These are phyloP conservation scores for Patella vulgata DNA, from an alignment of 1,140 invertebrate species.

Conservation along the genomic window DNA sequence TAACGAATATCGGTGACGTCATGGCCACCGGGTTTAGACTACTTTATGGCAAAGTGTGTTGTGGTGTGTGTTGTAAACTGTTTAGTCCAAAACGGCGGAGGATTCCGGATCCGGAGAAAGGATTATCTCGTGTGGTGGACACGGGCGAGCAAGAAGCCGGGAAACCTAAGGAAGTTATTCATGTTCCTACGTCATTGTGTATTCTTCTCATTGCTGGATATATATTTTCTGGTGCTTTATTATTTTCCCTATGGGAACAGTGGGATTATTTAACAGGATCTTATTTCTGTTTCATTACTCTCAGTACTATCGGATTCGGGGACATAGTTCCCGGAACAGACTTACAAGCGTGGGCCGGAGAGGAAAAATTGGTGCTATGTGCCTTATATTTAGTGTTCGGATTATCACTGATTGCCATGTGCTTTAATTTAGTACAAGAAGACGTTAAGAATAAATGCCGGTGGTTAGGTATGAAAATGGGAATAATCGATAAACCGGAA, in stretches of 20 bases:
- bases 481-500: constrained; percentile 51
- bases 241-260: constrained; percentile 63
- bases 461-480: constrained; percentile 68
- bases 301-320: constrained; percentile 85
- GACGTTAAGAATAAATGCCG: constrained; percentile 82
- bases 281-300: constrained; percentile 93
- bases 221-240: constrained; percentile 62
- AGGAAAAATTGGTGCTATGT: constrained; percentile 61
- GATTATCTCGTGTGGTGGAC: constrained; percentile 32
- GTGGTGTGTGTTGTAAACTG: constrained; percentile 71
- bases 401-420: constrained; percentile 98
- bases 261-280: constrained; percentile 88
- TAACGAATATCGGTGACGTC: constrained; percentile 96
- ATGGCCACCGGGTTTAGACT: constrained; percentile 96
- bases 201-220: constrained; percentile 63
- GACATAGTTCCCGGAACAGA: constrained; percentile 80
- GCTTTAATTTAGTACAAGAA: constrained; percentile 98
- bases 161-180: constrained; percentile 47
- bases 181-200: constrained; percentile 57
- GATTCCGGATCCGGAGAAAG: constrained; percentile 39
- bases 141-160: constrained; percentile 40
- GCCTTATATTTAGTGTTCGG: constrained; percentile 79
- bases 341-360: constrained; percentile 52
- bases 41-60: constrained; percentile 86
- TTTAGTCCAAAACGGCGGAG: constrained; percentile 40